Conservation (phyloP, 1,140 invertebrate species). For the Pectinophora gossypiella region DNA sequence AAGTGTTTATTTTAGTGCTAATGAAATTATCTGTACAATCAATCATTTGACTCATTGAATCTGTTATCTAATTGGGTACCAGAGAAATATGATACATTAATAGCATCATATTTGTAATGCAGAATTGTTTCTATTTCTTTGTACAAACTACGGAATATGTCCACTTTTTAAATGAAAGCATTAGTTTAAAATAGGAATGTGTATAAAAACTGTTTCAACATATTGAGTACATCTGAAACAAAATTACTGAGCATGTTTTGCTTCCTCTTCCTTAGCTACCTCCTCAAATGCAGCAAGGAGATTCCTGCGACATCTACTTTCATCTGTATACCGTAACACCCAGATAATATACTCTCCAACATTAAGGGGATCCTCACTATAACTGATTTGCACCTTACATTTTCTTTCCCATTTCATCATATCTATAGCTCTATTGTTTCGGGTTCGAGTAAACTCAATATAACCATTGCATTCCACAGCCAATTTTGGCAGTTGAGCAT, state of each 20-base stretch:
- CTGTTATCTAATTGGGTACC: too few species aligned
- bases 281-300: slow-evolving; percentile 72
- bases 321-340: slow-evolving; percentile 75
- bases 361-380: slow-evolving; percentile 67
- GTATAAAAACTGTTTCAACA: too few species aligned
- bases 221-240: too few species aligned
- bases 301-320: slow-evolving; percentile 76
- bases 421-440: slow-evolving; percentile 63
- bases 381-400: slow-evolving; percentile 76
- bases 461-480: slow-evolving; percentile 69
- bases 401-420: slow-evolving; percentile 76
- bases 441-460: slow-evolving; percentile 73
- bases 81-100: too few species aligned
- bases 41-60: too few species aligned
- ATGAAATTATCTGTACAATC: too few species aligned
- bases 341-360: slow-evolving; percentile 76
- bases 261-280: slow-evolving; percentile 41
- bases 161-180: neutral
- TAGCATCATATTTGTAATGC: too few species aligned
- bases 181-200: too few species aligned
- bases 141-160: too few species aligned
- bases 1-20: too few species aligned
- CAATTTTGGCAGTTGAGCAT: slow-evolving; percentile 51
- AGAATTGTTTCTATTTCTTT: too few species aligned
- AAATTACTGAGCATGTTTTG: slow-evolving; percentile 18